Percentiles rank a stretch among this genome's conserved stretches.
These are phyloP conservation scores for Drosophila biarmipes DNA, from an alignment of 1,140 invertebrate genomes.

Conservation along the genomic window DNA sequence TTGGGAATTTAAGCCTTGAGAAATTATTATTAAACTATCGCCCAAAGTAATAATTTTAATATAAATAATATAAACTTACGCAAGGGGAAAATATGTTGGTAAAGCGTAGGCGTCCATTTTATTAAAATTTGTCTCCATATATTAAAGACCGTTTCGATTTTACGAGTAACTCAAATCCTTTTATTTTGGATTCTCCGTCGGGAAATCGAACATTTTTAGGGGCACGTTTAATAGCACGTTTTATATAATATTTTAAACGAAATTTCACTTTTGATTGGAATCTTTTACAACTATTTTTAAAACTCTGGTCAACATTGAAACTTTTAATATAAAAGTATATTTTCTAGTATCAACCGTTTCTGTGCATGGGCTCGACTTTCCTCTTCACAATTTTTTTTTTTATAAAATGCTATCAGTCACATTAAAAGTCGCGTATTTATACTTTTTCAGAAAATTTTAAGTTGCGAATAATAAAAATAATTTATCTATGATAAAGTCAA, in stretches of 20 bases:
- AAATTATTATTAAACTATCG: not conserved
- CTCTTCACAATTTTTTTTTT: not conserved
- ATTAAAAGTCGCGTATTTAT: not conserved
- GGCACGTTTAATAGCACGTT: not conserved
- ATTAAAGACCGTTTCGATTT: not conserved
- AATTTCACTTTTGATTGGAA: not conserved
- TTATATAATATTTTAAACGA: not conserved
- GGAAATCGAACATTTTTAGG: not conserved
- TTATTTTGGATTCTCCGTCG: slow-evolving; percentile 21
- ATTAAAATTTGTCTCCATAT: not conserved
- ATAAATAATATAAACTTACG: slow-evolving; percentile 60
- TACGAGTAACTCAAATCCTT: not conserved
- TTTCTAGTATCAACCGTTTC: not conserved
- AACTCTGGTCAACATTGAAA: not conserved
- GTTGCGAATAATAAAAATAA: slow-evolving; percentile 33
- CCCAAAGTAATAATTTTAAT: not conserved
- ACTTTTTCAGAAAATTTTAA: slow-evolving; percentile 28
- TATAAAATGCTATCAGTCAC: not conserved
- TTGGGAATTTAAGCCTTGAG: no score
- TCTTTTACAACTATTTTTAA: not conserved
- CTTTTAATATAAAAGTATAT: not conserved
- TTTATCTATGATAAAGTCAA: slow-evolving; percentile 49
- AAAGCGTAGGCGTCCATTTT: slow-evolving; percentile 77
- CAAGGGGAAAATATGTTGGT: slow-evolving; percentile 76
- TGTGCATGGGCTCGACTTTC: not conserved